Evolutionary conservation across 2,797 vertebrate species (phyloP), one percentile per base, ranked within the genome.

Genomic region (Macropodus opercularis): DNA sequence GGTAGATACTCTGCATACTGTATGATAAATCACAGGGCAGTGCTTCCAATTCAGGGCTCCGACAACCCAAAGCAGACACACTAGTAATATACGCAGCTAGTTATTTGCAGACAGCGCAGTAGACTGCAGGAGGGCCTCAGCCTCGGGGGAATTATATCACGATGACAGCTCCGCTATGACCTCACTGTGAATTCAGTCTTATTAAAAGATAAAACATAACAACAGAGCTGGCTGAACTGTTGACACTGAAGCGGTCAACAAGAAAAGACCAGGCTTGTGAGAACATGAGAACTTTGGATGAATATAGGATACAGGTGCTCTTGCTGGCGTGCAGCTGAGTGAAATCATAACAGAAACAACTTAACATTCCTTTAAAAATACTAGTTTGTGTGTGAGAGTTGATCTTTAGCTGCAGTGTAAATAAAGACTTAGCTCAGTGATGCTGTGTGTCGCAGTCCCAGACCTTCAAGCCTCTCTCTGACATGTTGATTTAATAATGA

Each of bases 141-240:
- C 63, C 81, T 73, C 72, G 1, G 42, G 79, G 74, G 80, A 81
- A 35, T 81, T 52, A 56, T 26, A 63, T 69, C 8, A 12, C 50
- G 74, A 78, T 85, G 80, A 83, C 82, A 80, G 74, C 71, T 65
- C 67, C 53, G 69, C 43, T 59, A 53, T 83, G 75, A 87, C 65
- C 77, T 44, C 69, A 75, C 77, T 78, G 62, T 82, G 63, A 81
- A 76, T 83, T 79, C 65, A 80, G 78, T 78, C 70, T 79, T 62
- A 77, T 84, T 72, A 80, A 78, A 71, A 51, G 51, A 80, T 63
- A 64, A 53, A 58, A 57, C 69, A 76, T 71, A 79, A 64, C 43
- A 69, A 53, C 56, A 34, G 41, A 70, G 67, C 71, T 54, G 53
- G n/a, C 73, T 79, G 71, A 83, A 75, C 79, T 77, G 77, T 82